Conservation (phyloP, 2,113 vertebrate species). For the Macrotis lagotis region DNA sequence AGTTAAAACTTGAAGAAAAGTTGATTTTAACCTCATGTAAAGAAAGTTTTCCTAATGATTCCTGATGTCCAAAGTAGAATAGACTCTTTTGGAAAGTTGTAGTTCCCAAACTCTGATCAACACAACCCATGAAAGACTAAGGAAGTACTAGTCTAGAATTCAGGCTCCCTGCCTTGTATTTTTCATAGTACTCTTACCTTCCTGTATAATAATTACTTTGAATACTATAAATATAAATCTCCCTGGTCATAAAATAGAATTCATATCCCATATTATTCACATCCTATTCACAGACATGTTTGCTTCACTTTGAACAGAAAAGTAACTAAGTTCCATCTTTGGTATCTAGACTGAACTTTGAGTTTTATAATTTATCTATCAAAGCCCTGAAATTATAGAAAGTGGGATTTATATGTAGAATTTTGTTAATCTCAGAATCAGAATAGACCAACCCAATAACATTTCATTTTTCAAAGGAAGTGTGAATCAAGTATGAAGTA, state of each 20-base stretch:
- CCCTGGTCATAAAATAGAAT: not conserved
- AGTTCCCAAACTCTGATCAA: not conserved
- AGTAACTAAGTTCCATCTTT: not conserved
- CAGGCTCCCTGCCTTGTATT: not conserved
- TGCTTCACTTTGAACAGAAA: not conserved
- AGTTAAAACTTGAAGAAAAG: no score
- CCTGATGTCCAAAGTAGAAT: not conserved
- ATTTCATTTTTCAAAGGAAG: not conserved
- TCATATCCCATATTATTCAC: not conserved
- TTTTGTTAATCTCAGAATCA: not conserved
- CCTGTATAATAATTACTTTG: not conserved
- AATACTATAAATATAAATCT: not conserved
- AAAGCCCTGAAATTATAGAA: not conserved
- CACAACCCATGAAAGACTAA: not conserved
- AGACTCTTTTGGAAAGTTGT: not conserved
- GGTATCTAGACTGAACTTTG: not conserved
- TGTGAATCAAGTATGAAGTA: not conserved
- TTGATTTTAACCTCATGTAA: not conserved
- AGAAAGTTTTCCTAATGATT: not conserved
- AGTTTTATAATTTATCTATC: not conserved
- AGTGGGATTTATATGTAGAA: not conserved
- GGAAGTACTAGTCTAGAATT: conserved; percentile 13
- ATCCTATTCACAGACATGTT: not conserved
- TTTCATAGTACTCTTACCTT: conserved; percentile 11
- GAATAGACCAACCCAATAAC: not conserved